Evolutionary conservation across 2,797 vertebrate genomes (phyloP).

Genomic region (Halcyon badia): DNA sequence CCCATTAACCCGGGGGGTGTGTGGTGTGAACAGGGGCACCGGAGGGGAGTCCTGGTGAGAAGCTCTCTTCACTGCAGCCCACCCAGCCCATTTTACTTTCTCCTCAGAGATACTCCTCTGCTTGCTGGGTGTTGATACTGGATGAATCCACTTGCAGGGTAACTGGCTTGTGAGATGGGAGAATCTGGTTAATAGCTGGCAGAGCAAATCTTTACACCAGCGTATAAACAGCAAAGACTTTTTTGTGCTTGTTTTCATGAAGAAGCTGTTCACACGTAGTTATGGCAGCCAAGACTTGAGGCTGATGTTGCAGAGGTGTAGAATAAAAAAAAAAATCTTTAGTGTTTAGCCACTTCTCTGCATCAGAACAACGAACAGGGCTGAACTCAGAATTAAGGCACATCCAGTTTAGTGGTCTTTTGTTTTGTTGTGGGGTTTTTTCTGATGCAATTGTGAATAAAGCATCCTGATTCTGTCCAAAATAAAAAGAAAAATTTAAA

Average conservation of each 20-base stretch:
- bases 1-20: neutral
- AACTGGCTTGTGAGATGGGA: neutral
- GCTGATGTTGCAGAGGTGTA: neutral
- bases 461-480: neutral
- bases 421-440: neutral
- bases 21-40: neutral
- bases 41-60: neutral
- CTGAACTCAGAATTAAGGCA: neutral
- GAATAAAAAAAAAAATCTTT: neutral
- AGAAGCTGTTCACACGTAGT: neutral
- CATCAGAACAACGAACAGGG: neutral
- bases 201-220: neutral
- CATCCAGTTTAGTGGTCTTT: neutral
- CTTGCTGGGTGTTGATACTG: neutral
- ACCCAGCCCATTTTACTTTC: neutral
- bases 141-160: neutral
- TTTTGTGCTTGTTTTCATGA: neutral
- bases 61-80: neutral
- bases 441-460: neutral
- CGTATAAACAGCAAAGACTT: neutral
- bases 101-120: neutral
- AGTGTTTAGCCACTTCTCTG: neutral
- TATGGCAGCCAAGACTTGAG: neutral
- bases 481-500: neutral
- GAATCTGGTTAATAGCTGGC: neutral